Evolutionary conservation across 2,797 vertebrate species (phyloP).

Genomic region (Chelidonichthys spinosus): DNA sequence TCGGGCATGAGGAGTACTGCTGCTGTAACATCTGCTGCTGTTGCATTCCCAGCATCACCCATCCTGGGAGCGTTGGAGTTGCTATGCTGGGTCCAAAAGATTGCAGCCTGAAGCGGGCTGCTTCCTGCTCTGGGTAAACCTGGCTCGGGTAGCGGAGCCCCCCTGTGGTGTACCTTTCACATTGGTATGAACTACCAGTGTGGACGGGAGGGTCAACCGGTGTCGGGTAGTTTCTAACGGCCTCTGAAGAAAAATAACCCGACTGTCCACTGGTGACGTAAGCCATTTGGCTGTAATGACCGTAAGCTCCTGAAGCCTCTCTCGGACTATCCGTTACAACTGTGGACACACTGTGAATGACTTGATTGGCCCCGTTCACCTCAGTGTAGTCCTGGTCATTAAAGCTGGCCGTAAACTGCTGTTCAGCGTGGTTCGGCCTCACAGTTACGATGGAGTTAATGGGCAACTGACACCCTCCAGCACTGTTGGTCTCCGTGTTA

Average conservation of each 20-base stretch:
- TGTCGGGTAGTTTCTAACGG: background rate
- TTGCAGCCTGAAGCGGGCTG: background rate
- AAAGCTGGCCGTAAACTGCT: background rate
- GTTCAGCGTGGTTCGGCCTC: background rate
- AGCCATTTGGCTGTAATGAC: background rate
- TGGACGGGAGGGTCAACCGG: background rate
- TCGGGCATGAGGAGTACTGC: background rate
- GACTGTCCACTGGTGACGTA: background rate
- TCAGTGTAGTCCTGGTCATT: background rate
- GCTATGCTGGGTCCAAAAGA: background rate
- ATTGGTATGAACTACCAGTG: background rate
- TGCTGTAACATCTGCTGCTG: background rate
- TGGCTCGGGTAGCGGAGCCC: background rate
- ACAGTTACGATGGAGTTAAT: conserved; percentile 4
- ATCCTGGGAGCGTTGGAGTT: background rate
- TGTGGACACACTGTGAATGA: background rate
- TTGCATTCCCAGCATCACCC: background rate
- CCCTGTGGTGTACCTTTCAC: no score
- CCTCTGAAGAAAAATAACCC: background rate
- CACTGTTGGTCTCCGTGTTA: background rate
- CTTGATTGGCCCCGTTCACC: background rate
- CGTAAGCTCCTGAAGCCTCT: background rate
- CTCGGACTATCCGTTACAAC: background rate
- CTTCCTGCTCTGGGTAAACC: background rate
- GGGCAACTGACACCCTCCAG: background rate